Evolutionary conservation across 1,140 invertebrate species (phyloP).

Genomic region (Sitodiplosis mosellana): DNA sequence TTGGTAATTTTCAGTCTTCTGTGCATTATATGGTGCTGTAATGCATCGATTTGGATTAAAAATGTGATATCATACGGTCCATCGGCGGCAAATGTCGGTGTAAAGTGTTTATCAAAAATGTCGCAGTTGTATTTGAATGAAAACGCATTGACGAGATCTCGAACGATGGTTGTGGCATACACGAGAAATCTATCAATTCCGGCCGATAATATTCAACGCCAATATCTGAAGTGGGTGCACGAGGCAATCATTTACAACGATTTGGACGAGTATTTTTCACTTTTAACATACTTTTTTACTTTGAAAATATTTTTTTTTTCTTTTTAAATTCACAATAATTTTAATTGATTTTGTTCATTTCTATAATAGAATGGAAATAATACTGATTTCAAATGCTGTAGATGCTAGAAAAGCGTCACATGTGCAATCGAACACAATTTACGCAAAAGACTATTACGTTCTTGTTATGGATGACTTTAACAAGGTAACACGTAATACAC

Average conservation of each 20-base stretch:
- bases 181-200: constrained; percentile 15
- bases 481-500: neutral
- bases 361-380: neutral
- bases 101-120: constrained; percentile 17
- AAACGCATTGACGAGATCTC: constrained; percentile 12
- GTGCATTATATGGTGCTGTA: neutral
- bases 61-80: constrained; percentile 10
- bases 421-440: neutral
- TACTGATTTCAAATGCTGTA: neutral
- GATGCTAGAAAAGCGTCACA: neutral
- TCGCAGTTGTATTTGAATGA: constrained; percentile 13
- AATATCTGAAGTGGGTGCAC: constrained; percentile 13
- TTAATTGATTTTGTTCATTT: constrained; percentile 3
- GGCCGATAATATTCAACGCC: constrained; percentile 15
- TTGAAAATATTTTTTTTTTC: constrained; percentile 10
- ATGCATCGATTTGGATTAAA: neutral
- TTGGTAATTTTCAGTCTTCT: neutral
- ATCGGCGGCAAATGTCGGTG: constrained; percentile 12
- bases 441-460: neutral
- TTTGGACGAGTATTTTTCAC: constrained; percentile 6
- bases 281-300: too few species aligned
- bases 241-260: constrained; percentile 6
- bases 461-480: neutral
- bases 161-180: constrained; percentile 14
- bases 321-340: constrained; percentile 4